These are phyloP conservation scores for Erebia palarica DNA, from an alignment of 2,888 invertebrate genomes.

Conservation along the genomic window DNA sequence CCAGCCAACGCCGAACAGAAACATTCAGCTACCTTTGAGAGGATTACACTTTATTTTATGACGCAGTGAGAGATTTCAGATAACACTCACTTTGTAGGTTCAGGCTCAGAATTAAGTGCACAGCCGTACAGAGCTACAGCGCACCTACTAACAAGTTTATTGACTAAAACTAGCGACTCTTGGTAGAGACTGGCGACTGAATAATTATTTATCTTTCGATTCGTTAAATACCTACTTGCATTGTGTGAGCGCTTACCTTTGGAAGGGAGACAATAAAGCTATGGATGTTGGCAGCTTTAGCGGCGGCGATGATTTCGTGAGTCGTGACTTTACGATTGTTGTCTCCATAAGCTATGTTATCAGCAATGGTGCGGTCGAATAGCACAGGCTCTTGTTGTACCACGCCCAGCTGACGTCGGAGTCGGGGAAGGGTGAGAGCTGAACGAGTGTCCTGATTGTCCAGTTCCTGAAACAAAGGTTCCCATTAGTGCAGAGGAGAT, in stretches of 20 bases:
- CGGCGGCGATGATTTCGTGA: conserved; percentile 88
- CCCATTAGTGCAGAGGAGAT: background rate
- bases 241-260: conserved; percentile 61
- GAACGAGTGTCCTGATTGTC: conserved; percentile 82
- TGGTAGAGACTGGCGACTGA: no score
- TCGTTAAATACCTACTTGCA: background rate
- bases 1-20: no score
- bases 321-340: conserved; percentile 85
- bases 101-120: no score
- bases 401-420: conserved; percentile 89
- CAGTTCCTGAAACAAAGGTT: conserved; percentile 60
- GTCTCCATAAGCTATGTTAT: conserved; percentile 94
- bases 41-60: no score
- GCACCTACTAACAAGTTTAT: no score
- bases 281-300: conserved; percentile 91
- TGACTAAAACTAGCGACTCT: no score
- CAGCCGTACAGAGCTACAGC: no score
- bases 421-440: conserved; percentile 84
- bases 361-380: conserved; percentile 90
- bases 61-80: no score
- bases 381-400: conserved; percentile 93
- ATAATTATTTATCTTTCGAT: no score
- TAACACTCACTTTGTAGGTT: no score
- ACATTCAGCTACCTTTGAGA: no score
- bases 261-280: conserved; percentile 88